Evolutionary conservation across 2,888 invertebrate species (phyloP).

Genomic region (Eilema sororculum): DNA sequence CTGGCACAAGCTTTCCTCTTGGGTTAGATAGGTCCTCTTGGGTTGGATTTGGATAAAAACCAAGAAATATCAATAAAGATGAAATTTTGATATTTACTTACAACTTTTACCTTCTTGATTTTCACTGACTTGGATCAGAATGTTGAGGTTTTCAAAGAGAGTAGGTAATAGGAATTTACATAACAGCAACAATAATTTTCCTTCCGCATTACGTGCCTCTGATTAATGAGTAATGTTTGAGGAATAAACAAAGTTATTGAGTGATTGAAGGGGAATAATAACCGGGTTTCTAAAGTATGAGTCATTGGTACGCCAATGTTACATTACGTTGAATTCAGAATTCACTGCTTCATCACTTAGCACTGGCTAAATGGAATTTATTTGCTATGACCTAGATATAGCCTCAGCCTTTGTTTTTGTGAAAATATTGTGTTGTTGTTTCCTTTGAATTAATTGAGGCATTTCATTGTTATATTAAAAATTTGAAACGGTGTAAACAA

Average conservation of each 20-base stretch:
- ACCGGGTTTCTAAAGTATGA: constrained; percentile 42
- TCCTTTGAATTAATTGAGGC: neutral
- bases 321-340: constrained; percentile 32
- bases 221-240: constrained; percentile 41
- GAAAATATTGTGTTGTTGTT: neutral
- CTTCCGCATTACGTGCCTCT: constrained; percentile 7
- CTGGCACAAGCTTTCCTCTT: too few species aligned
- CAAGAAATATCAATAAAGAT: neutral
- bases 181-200: neutral
- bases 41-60: too few species aligned
- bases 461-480: neutral
- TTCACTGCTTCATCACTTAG: constrained; percentile 40
- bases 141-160: neutral
- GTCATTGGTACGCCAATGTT: constrained; percentile 39
- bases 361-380: constrained; percentile 11
- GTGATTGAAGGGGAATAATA: constrained; percentile 46
- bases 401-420: constrained; percentile 7
- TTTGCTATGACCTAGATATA: constrained; percentile 15
- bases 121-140: neutral
- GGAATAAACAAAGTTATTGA: constrained; percentile 32
- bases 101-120: too few species aligned
- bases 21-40: too few species aligned
- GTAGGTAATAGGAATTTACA: neutral
- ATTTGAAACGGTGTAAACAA: neutral
- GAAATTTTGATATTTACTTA: too few species aligned